Evolutionary conservation across 30 jellyfish, hydroid and myxozoan species (phyloP), one percentile per base, ranked within the genome.

Genomic region (Turritopsis dohrnii): DNA sequence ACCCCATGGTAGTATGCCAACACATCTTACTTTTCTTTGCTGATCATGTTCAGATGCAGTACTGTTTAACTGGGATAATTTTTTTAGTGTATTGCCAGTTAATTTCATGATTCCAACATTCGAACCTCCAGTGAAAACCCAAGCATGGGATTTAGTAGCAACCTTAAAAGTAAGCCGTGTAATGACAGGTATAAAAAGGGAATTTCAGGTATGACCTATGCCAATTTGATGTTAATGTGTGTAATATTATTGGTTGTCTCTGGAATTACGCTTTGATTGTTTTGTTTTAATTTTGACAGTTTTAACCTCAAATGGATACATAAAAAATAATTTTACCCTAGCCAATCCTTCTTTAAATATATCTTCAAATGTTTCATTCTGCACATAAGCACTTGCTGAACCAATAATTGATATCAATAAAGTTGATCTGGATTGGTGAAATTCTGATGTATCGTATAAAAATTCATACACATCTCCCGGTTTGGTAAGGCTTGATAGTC

Each of bases 101-200:
- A 69, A 16, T 27, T 69, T 69, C 77, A 69, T 69, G 28, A 69
- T 69, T 69, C 77, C 77, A 69, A 69, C 28, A 27, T 69, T 69
- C 0, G 77, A n/a, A 69, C 77, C 77, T n/a, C 77, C 77, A 69
- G 77, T 69, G 77, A 69, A 69, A 23, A 69, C 77, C 0, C 9
- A 69, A n/a, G 77, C 77, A 69, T 69, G 28, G 9, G 77, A n/a
- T 27, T n/a, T 69, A 8, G 16, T 9, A 23, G 77, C 28, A n/a
- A 69, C 77, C 77, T 69, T n/a, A 0, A 69, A 69, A n/a, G 72
- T 54, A n/a, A 16, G 73, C 19, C 21, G 21, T 18, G 19, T 18
- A 0, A 21, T 60, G 19, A n/a, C 8, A n/a, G 30, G 77, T 69
- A 69, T 0, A 7, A 0, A 1, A 69, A n/a, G n/a, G n/a, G n/a